Evolutionary conservation across 2,113 vertebrate species (phyloP).

Genomic region (Struthidea cinerea): DNA sequence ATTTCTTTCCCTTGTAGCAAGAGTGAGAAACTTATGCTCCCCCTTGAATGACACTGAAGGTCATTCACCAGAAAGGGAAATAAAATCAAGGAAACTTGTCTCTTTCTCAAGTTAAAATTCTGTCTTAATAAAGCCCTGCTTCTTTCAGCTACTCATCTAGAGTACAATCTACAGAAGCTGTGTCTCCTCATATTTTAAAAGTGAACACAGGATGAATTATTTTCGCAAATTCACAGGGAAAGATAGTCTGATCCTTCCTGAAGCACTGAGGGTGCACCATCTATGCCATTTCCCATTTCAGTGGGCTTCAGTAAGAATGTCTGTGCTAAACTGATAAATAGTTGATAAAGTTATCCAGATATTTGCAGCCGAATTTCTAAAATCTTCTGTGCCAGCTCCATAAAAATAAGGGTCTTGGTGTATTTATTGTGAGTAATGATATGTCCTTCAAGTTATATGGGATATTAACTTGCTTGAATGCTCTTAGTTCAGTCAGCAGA

Average conservation of each 20-base stretch:
- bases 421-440: background rate
- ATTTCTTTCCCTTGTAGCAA: background rate
- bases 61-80: background rate
- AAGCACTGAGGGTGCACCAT: background rate
- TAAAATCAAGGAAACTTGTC: background rate
- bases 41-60: background rate
- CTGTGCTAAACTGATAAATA: background rate
- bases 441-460: background rate
- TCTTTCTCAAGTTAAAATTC: background rate
- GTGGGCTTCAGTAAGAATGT: background rate
- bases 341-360: background rate
- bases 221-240: background rate
- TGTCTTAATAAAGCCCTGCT: background rate
- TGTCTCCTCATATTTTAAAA: background rate
- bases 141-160: background rate
- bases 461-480: background rate
- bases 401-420: background rate
- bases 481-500: background rate
- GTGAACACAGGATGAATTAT: background rate
- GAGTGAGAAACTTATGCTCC: background rate
- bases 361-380: background rate
- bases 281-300: background rate
- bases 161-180: background rate
- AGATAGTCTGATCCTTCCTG: background rate
- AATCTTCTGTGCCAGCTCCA: background rate